phyloP scores from a whole-genome alignment of 64 coral and sea anemone genomes.

The Pocillopora verrucosa region DNA sequence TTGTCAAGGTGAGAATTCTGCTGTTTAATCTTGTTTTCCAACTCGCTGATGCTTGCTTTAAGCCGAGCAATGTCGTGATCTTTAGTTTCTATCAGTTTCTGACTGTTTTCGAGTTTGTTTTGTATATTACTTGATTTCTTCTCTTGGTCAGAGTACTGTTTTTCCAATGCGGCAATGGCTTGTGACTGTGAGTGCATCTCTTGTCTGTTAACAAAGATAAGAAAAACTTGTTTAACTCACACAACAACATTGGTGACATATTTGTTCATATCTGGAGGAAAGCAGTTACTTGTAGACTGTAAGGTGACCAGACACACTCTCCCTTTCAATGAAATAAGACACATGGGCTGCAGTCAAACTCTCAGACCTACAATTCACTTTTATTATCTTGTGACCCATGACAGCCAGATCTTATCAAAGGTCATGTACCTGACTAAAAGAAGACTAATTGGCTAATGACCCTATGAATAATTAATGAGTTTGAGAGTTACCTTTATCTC shows the following conservation, averaged over 20 bases:
- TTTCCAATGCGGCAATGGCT: constrained; percentile 60
- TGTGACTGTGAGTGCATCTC: constrained; percentile 75
- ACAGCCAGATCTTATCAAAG: no score
- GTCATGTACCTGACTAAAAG: no score
- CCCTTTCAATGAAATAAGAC: no score
- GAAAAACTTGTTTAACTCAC: not conserved
- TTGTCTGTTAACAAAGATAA: constrained; percentile 49
- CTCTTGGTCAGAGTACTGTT: constrained; percentile 47
- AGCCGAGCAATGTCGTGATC: constrained; percentile 57
- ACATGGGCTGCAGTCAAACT: no score
- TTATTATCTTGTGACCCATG: no score
- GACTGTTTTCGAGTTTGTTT: constrained; percentile 60
- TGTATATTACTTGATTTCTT: constrained; percentile 32
- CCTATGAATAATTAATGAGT: no score
- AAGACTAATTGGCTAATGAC: no score
- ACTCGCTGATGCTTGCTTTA: constrained; percentile 51
- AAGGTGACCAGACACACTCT: no score
- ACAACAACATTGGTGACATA: not conserved
- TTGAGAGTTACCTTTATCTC: no score
- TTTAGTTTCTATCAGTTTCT: constrained; percentile 56
- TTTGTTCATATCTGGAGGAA: not conserved
- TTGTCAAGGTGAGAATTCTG: constrained; percentile 51
- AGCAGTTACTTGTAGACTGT: not conserved
- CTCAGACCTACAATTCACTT: no score
- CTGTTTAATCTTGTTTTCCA: constrained; percentile 50